Evolutionary conservation across 1,140 invertebrate species (phyloP), one percentile per base, ranked within the genome.

Genomic region (Scaptomyza hsui): DNA sequence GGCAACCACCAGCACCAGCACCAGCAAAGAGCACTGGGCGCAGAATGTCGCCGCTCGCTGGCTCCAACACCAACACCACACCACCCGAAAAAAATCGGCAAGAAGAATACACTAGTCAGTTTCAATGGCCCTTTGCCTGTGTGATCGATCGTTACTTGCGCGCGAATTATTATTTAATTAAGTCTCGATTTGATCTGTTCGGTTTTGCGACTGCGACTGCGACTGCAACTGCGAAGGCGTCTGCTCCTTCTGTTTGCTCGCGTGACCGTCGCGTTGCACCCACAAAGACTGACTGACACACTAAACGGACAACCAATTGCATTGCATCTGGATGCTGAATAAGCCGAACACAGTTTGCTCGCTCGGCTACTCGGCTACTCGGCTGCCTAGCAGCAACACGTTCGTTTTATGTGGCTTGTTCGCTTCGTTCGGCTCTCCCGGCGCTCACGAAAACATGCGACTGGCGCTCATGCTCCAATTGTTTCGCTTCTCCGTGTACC

Each of bases 221-320:
- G 13, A 64, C 19, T 37, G 29, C 18, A 10, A 39, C 42, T 29
- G 41, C 29, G 61, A 5, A 7, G 19, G 21, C 52, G 18, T 4
- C 7, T 53, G n/a, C 32, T 49, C 15, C 41, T 42, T 39, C 26
- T 19, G 13, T 1, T 13, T 24, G 65, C 32, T 75, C 62, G 29
- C 45, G 26, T 62, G 69, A 72, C 81, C 81, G 75, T 72, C 64
- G 49, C 67, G 79, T 68, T 86, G 81, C 81, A 86, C 74, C 80
- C 72, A 72, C 77, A 49, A 81, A 85, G 73, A 86, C 76, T 80
- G 81, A 85, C 70, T 85, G 81, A 86, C 79, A 68, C 60, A 59
- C 68, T 71, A 60, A 71, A 32, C 51, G 45, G 29, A 47, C 61
- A 56, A 47, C 69, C 69, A 72, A 72, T 72, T 67, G 51, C 68